Evolutionary conservation across 2,888 invertebrate species (phyloP).

Genomic region (Nomada hirtipes): DNA sequence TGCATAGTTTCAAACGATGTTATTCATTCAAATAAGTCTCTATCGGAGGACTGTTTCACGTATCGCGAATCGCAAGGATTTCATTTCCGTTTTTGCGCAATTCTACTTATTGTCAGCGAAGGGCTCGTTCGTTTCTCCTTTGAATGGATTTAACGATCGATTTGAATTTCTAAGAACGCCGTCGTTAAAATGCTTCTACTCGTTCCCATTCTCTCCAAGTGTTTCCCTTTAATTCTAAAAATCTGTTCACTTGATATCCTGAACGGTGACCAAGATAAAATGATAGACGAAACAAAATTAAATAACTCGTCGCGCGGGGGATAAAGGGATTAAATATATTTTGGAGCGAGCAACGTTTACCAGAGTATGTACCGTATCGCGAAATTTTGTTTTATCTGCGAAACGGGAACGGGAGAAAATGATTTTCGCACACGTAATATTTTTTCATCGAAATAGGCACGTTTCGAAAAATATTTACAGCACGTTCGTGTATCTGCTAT

Average conservation of each 20-base stretch:
- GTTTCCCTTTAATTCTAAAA: neutral
- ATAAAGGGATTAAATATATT: conserved; percentile 15
- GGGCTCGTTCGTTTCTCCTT: neutral
- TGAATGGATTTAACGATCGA: conserved; percentile 18
- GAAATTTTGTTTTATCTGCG: too few relatives aligned
- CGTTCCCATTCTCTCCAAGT: neutral
- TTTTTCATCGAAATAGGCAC: neutral
- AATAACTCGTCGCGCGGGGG: neutral
- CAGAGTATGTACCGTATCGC: too few relatives aligned
- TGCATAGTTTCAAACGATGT: conserved; percentile 1
- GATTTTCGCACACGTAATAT: neutral
- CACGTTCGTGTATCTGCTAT: neutral
- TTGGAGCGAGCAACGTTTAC: too few relatives aligned
- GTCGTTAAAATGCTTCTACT: neutral
- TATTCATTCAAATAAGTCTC: neutral
- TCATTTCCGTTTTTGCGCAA: conserved; percentile 16
- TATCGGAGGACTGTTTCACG: neutral
- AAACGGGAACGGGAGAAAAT: neutral
- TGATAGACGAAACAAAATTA: neutral
- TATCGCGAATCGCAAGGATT: neutral
- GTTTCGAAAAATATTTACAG: conserved; percentile 18
- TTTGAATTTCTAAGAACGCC: neutral
- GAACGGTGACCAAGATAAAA: neutral
- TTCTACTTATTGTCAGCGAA: neutral
- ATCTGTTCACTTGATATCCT: neutral